phyloP scores from a whole-genome alignment of 1,140 invertebrate genomes.

The Tenebrio molitor region DNA sequence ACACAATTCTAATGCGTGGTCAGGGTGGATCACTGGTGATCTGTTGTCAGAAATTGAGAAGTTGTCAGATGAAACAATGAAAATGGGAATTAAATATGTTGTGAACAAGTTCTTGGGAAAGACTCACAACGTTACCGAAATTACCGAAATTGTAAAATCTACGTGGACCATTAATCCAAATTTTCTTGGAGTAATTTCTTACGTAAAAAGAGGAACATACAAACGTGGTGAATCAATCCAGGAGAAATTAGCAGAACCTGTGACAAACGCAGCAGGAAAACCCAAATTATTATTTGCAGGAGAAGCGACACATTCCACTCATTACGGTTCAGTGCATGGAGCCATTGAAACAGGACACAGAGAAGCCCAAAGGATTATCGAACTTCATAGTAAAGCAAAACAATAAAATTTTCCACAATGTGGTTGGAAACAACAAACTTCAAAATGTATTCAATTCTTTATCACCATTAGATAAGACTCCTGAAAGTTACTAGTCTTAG shows the following conservation, averaged over 20 bases:
- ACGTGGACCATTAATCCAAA: slow-evolving; percentile 7
- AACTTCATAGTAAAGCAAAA: too few species aligned
- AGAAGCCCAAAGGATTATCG: slow-evolving; percentile 76
- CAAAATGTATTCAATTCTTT: too few species aligned
- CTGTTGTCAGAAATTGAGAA: slow-evolving; percentile 52
- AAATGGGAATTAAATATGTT: neutral
- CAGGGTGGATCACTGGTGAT: slow-evolving; percentile 48
- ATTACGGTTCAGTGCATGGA: slow-evolving; percentile 84
- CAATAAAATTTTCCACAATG: too few species aligned
- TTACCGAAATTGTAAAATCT: neutral
- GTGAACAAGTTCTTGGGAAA: neutral
- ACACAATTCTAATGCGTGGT: slow-evolving; percentile 50
- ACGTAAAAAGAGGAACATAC: neutral
- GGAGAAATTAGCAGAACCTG: slow-evolving; percentile 1
- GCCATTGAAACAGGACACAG: slow-evolving; percentile 83
- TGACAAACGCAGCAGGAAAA: slow-evolving; percentile 43
- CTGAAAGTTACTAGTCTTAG: too few species aligned
- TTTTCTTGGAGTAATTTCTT: neutral
- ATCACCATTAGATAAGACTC: too few species aligned
- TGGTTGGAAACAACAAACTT: too few species aligned
- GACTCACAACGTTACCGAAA: neutral
- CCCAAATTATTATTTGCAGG: slow-evolving; percentile 78
- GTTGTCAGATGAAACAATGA: neutral
- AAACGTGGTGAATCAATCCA: neutral
- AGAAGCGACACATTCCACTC: slow-evolving; percentile 77